These are phyloP conservation scores for Calliopsis andreniformis DNA, from an alignment of 1,140 invertebrate species.

Conservation along the genomic window DNA sequence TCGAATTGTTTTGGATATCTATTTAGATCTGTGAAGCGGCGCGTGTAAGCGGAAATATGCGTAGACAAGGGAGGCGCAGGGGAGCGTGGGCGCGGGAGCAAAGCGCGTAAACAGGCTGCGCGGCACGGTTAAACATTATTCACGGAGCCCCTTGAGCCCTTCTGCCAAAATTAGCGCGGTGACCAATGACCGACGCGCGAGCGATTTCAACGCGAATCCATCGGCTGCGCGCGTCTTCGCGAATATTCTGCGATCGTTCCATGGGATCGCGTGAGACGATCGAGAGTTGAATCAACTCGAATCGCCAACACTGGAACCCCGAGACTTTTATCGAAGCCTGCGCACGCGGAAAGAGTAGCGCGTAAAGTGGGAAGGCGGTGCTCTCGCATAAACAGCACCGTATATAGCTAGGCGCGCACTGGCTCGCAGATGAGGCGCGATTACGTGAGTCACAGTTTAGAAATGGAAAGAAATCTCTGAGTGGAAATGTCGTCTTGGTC, in stretches of 20 bases:
- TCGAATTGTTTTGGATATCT: constrained; percentile 42
- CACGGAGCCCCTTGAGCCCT: constrained; percentile 31
- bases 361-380: constrained; percentile 40
- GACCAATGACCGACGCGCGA: constrained; percentile 32
- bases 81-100: background rate
- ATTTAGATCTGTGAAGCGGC: constrained; percentile 28
- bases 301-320: too few relatives aligned
- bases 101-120: constrained; percentile 50
- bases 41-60: constrained; percentile 46
- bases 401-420: constrained; percentile 35
- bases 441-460: constrained; percentile 55
- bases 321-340: background rate
- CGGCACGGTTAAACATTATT: constrained; percentile 53
- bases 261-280: too few relatives aligned
- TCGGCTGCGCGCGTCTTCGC: too few relatives aligned
- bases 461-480: constrained; percentile 53
- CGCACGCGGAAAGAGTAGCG: constrained; percentile 17
- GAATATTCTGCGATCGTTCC: too few relatives aligned
- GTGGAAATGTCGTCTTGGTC: constrained; percentile 51
- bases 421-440: constrained; percentile 22
- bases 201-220: constrained; percentile 16
- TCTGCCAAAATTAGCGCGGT: constrained; percentile 54
- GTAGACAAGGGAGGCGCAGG: background rate
- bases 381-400: constrained; percentile 19
- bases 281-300: too few relatives aligned